phyloP scores from a whole-genome alignment of 1,140 invertebrate species.

The Aphelinus certus region DNA sequence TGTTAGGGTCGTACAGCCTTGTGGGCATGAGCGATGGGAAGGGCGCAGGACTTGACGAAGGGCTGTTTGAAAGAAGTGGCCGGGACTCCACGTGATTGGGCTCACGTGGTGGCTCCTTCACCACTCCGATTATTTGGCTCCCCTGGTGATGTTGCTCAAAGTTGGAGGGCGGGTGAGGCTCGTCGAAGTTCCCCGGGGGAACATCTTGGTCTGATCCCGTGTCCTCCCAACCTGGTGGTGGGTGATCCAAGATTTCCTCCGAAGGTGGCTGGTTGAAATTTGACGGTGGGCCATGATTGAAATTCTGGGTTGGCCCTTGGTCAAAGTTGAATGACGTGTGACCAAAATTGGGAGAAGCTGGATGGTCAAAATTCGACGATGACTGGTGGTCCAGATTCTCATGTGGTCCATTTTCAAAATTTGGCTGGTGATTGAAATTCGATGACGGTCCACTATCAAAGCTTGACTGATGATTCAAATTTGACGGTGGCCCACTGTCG shows the following conservation, averaged over 20 bases:
- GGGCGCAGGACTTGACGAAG: neutral
- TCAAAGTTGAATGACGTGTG: neutral
- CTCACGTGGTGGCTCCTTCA: conserved; percentile 9
- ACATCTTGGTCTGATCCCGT: no score
- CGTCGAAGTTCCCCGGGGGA: neutral
- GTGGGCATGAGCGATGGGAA: neutral
- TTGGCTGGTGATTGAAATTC: conserved; percentile 10
- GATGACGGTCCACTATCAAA: neutral
- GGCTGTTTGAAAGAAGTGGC: conserved; percentile 20
- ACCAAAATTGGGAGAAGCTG: neutral
- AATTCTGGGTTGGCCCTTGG: neutral
- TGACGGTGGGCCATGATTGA: neutral
- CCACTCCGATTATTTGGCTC: conserved; percentile 19
- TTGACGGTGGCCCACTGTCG: neutral
- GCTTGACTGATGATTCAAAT: neutral
- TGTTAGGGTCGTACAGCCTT: neutral
- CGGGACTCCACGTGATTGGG: conserved; percentile 25
- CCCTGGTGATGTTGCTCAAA: conserved; percentile 12
- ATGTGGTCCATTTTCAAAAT: neutral
- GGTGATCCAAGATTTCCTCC: neutral
- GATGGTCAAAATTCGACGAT: neutral
- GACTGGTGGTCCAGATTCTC: conserved; percentile 11
- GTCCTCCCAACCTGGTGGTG: neutral
- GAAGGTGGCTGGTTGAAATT: neutral
- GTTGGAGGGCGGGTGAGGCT: conserved; percentile 10